Percentiles rank a stretch among this genome's conserved stretches.
Conservation (phyloP, 2,888 invertebrate species). For the Erebia palarica region DNA sequence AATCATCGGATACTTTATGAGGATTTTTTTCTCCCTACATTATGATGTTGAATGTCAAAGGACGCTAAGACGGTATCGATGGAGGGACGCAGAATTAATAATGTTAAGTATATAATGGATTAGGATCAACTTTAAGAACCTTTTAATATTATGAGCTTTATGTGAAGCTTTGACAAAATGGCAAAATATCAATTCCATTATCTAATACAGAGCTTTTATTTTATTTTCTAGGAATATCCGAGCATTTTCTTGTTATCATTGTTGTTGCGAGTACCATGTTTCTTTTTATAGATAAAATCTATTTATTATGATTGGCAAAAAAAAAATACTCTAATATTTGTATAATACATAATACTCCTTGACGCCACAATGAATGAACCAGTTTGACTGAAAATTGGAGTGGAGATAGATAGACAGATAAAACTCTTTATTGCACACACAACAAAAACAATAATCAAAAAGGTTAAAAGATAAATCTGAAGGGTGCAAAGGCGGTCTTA, state of each 20-base stretch:
- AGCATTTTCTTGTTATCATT: too few relatives aligned
- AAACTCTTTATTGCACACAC: too few relatives aligned
- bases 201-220: constrained; percentile 11
- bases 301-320: too few relatives aligned
- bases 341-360: too few relatives aligned
- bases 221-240: constrained; percentile 5
- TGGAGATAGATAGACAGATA: too few relatives aligned
- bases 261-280: too few relatives aligned
- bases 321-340: too few relatives aligned
- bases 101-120: constrained; percentile 54
- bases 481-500: too few relatives aligned
- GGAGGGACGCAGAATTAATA: constrained; percentile 58
- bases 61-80: constrained; percentile 48
- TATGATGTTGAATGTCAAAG: constrained; percentile 50
- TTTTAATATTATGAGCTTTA: constrained; percentile 31
- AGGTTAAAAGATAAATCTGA: too few relatives aligned
- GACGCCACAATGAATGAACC: too few relatives aligned
- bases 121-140: constrained; percentile 33
- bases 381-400: too few relatives aligned
- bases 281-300: neutral
- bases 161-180: constrained; percentile 14
- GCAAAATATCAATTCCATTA: constrained; percentile 8
- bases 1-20: constrained; percentile 62
- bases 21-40: constrained; percentile 43
- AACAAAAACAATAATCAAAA: too few relatives aligned